Percentiles rank a stretch among this genome's conserved stretches.
Conservation (phyloP, 2,113 vertebrate species). For the Falco punctatus region DNA sequence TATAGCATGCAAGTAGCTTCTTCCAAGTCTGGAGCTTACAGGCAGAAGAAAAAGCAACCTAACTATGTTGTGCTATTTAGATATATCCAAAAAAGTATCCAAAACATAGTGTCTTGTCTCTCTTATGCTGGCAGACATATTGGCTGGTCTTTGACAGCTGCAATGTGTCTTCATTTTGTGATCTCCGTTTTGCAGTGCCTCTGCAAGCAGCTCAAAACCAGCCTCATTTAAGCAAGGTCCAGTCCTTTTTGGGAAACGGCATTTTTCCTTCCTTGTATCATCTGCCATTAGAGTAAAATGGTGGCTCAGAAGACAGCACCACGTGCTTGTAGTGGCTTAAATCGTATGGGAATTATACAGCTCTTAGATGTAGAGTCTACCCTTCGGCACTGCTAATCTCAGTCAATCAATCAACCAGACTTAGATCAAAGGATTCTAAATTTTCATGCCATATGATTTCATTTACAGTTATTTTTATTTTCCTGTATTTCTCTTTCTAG, state of each 20-base stretch:
- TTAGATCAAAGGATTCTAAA: background rate
- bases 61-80: background rate
- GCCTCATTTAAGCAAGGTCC: background rate
- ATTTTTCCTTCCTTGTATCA: background rate
- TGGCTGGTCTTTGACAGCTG: background rate
- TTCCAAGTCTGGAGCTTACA: background rate
- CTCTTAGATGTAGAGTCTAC: background rate
- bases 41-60: background rate
- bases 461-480: background rate
- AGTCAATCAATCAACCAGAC: background rate
- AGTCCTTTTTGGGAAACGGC: background rate
- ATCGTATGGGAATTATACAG: background rate
- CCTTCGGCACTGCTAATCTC: background rate
- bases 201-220: background rate
- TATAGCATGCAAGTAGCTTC: background rate
- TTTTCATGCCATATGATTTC: background rate
- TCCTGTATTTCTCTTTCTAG: background rate
- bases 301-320: background rate
- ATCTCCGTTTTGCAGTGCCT: background rate
- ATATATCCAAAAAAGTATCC: background rate
- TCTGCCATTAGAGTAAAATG: background rate
- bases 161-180: background rate
- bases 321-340: background rate
- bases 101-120: background rate
- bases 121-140: background rate